A percentile compares a stretch with the other conserved stretches of the same genome.
Conservation (phyloP, 2,888 invertebrate species). For the Agriopis aurantiaria region DNA sequence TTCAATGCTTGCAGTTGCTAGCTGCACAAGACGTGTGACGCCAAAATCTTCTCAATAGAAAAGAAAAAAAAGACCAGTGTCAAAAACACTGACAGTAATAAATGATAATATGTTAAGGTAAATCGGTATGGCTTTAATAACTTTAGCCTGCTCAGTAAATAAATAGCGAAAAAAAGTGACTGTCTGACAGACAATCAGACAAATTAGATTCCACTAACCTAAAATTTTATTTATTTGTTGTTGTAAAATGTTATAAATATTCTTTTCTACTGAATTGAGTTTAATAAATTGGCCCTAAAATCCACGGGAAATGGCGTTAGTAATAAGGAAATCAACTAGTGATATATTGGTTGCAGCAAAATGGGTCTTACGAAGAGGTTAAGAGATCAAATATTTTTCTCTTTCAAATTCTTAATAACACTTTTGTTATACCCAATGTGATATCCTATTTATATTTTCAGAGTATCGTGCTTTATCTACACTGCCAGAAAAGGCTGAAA, state of each 20-base stretch:
- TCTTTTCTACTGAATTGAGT: not conserved
- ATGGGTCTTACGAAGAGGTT: slow-evolving; percentile 79
- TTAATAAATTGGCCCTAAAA: not conserved
- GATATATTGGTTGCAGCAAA: slow-evolving; percentile 62
- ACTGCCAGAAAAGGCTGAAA: slow-evolving; percentile 64
- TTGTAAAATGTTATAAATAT: not conserved
- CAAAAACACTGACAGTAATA: too few relatives aligned
- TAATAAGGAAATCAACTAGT: slow-evolving; percentile 63
- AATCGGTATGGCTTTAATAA: too few relatives aligned
- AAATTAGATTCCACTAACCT: not conserved
- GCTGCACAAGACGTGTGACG: too few relatives aligned
- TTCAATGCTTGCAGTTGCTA: too few relatives aligned
- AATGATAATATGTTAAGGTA: too few relatives aligned
- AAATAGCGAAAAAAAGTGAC: too few relatives aligned
- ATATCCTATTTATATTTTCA: slow-evolving; percentile 46
- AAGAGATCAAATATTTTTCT: slow-evolving; percentile 45
- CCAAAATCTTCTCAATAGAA: too few relatives aligned
- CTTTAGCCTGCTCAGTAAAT: too few relatives aligned
- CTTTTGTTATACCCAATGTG: not conserved
- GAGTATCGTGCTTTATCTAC: slow-evolving; percentile 69
- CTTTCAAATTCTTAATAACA: not conserved
- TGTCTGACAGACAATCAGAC: too few relatives aligned
- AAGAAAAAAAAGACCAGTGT: too few relatives aligned
- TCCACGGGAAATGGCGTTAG: slow-evolving; percentile 65
- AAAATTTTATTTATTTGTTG: too few relatives aligned